These are phyloP conservation scores for Teleiodes luculella DNA, from an alignment of 2,888 invertebrate genomes.

Conservation along the genomic window DNA sequence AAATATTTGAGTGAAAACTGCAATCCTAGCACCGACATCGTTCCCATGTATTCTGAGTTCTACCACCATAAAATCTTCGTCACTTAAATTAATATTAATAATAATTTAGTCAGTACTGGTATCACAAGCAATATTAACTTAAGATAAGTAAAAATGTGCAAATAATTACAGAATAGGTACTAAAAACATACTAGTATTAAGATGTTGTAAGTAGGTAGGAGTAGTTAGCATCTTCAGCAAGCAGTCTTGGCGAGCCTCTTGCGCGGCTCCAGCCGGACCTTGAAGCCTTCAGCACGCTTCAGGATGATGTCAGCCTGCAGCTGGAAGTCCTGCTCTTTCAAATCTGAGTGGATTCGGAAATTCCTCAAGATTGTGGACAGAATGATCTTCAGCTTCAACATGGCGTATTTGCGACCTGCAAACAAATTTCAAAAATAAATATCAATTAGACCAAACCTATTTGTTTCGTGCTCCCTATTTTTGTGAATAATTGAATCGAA, in stretches of 20 bases:
- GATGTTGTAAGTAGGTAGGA: constrained; percentile 17
- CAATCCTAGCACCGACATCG: constrained; percentile 31
- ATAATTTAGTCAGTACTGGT: constrained; percentile 55
- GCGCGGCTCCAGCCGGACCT: constrained; percentile 84
- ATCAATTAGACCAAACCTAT: no score
- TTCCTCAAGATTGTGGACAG: constrained; percentile 86
- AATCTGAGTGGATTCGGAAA: constrained; percentile 83
- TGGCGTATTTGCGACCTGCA: constrained; percentile 87
- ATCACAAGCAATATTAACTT: constrained; percentile 41
- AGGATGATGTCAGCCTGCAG: constrained; percentile 88
- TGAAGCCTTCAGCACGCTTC: constrained; percentile 87
- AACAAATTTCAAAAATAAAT: no score
- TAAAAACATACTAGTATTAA: constrained; percentile 16
- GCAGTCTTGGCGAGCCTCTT: constrained; percentile 61
- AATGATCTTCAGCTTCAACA: constrained; percentile 88
- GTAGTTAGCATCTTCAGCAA: constrained; percentile 29
- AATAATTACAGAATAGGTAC: constrained; percentile 31
- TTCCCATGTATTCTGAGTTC: constrained; percentile 37
- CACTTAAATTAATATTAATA: constrained; percentile 40
- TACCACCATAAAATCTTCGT: constrained; percentile 51
- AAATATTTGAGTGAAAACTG: constrained; percentile 49
- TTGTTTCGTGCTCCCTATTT: no score
- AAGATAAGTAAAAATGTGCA: constrained; percentile 36
- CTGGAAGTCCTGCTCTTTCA: constrained; percentile 83
- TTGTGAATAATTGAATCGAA: no score